phyloP scores from a whole-genome alignment of 2,888 invertebrate genomes.

The Xanthorhoe designata region DNA sequence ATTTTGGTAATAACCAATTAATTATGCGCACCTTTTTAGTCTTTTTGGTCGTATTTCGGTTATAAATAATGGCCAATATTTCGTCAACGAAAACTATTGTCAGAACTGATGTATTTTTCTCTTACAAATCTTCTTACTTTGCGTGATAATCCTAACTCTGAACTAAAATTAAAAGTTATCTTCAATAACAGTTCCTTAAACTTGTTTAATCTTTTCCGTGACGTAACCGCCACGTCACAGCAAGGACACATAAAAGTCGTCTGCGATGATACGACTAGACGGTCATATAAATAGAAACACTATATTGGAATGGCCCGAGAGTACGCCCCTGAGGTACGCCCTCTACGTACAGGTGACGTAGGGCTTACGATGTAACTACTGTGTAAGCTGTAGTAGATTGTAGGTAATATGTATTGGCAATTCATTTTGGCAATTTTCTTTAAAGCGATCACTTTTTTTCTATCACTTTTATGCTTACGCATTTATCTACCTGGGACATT shows the following conservation, averaged over 20 bases:
- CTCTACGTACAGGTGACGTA: constrained; percentile 39
- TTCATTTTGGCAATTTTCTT: too few species aligned
- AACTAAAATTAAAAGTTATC: not conserved
- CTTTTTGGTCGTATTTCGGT: too few species aligned
- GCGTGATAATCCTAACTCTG: too few species aligned
- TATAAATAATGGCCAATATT: too few species aligned
- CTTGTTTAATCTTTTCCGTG: constrained; percentile 44
- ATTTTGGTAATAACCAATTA: too few species aligned
- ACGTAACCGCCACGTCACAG: constrained; percentile 45
- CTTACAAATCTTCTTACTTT: too few species aligned
- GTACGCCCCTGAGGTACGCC: constrained; percentile 44
- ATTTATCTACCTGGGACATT: too few species aligned
- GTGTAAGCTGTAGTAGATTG: not conserved
- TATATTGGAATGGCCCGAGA: constrained; percentile 50
- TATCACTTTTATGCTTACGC: too few species aligned
- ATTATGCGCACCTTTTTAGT: too few species aligned
- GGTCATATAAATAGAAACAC: constrained; percentile 56
- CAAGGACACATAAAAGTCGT: constrained; percentile 54
- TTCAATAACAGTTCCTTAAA: not conserved
- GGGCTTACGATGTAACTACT: not conserved
- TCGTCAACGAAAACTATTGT: too few species aligned
- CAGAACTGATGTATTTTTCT: too few species aligned
- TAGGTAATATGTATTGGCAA: not conserved
- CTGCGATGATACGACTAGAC: constrained; percentile 53
- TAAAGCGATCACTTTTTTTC: too few species aligned